Conservation (phyloP, 2,113 vertebrate genomes). For the Choloepus hoffmanni region DNA sequence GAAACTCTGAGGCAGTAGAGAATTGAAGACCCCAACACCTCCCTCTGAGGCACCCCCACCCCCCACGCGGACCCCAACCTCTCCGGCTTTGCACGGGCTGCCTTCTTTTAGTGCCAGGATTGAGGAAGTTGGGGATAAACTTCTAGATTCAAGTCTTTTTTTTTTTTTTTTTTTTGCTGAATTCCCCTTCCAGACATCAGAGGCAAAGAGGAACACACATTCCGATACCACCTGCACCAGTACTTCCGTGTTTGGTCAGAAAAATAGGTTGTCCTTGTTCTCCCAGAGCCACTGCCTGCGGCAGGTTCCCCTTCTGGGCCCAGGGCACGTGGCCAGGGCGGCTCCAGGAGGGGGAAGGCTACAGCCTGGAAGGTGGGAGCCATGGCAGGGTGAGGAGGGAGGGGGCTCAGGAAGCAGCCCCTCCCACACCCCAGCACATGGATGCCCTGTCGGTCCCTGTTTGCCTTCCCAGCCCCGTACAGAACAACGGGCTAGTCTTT, state of each 20-base stretch:
- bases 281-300: background rate
- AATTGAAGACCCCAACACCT: background rate
- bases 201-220: constrained; percentile 84
- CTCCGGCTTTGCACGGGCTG: background rate
- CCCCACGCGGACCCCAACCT: accelerated
- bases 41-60: background rate
- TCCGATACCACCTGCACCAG: constrained; percentile 82
- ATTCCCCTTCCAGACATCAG: constrained; percentile 84
- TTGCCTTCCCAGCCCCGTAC: background rate
- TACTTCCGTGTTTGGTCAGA: constrained; percentile 80
- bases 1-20: background rate
- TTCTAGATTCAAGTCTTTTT: constrained; percentile 66
- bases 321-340: background rate
- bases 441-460: background rate
- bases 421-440: too few relatives aligned
- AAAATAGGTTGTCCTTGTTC: constrained; percentile 76
- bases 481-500: too few relatives aligned
- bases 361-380: accelerated
- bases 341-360: background rate
- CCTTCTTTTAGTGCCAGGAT: background rate
- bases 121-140: constrained; percentile 81
- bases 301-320: constrained; percentile 77
- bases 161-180: constrained; percentile 69
- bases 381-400: background rate
- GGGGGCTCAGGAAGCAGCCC: background rate